Percentiles rank a stretch among this genome's conserved stretches.
Conservation (phyloP, 2,888 invertebrate genomes). For the Sclerodermus sp. region DNA sequence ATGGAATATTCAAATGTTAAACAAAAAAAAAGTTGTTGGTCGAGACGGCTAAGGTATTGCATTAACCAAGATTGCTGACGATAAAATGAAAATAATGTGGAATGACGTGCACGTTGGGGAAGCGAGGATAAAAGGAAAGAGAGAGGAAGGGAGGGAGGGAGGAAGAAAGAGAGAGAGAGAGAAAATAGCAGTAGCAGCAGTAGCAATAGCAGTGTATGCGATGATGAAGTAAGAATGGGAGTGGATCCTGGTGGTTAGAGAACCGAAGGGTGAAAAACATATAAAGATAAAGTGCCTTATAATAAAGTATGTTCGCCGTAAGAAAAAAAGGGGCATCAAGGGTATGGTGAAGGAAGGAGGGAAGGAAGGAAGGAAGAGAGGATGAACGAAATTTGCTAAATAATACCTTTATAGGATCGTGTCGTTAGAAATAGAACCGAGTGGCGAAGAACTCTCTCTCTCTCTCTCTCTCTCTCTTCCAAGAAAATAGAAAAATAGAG, state of each 20-base stretch:
- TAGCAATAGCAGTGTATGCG: too few relatives aligned
- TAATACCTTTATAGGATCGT: too few relatives aligned
- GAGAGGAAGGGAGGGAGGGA: constrained; percentile 7
- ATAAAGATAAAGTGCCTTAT: constrained; percentile 42
- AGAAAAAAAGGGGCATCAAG: not conserved
- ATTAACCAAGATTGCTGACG: constrained; percentile 57
- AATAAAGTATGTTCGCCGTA: constrained; percentile 41
- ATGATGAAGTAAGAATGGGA: too few relatives aligned
- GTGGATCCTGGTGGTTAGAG: constrained; percentile 6
- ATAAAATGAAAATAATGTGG: constrained; percentile 57
- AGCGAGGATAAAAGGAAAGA: too few relatives aligned
- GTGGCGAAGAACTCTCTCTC: too few relatives aligned
- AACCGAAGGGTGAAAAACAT: constrained; percentile 10
- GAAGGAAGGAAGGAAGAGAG: not conserved
- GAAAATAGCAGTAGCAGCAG: too few relatives aligned
- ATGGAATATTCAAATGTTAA: constrained; percentile 54
- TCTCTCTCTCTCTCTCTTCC: too few relatives aligned
- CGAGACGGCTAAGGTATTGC: constrained; percentile 42
- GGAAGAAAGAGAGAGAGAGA: constrained; percentile 12
- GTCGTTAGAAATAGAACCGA: too few relatives aligned
- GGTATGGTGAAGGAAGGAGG: not conserved
- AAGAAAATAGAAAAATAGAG: not conserved
- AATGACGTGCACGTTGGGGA: constrained; percentile 45
- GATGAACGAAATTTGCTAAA: too few relatives aligned
- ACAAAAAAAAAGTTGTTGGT: constrained; percentile 39